Base-by-base conservation (phyloP, 2,888 invertebrate genomes). In the Dromius quadrimaculatus region DNA sequence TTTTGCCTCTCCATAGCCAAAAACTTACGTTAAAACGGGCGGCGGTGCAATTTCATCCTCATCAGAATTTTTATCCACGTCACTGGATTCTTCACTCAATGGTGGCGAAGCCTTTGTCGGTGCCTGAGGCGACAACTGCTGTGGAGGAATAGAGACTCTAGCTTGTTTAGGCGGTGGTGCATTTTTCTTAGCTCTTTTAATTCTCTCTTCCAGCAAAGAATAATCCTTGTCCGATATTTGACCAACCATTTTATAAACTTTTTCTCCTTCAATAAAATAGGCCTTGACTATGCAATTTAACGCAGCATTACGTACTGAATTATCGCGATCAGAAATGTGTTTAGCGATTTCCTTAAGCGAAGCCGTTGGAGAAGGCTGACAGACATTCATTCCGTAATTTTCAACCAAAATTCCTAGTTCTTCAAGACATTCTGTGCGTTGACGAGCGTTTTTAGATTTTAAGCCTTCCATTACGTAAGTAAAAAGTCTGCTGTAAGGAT, bases 261-360 rank as follows among this genome's bases (percentile, higher is more conserved):
- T 91, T 77, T 98, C 98, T 0, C 97, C 97, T 73, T 95, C 92
- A 28, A 95, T 86, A 82, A 92, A 92, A 83, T 94, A 97, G 0
- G 94, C 97, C 75, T 92, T 90, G 0, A 97, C 93, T 65, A 97
- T 89, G 77, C 95, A 94, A 85, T 98, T 98, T 61, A 99, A 87
- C 0, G 98, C 97, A 0, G 97, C 97, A 79, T 94, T 97, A 50
- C 99, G 87, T 41, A 99, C 98, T 1, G 93, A 90, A 83, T 97
- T 97, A 82, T 99, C 98, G 20, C 97, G 85, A 84, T 99, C 98
- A 0, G 95, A 93, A 78, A 99, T 98, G 81, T 97, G 97, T 41
- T 92, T 90, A 0, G 97, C 97, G 13, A 99, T 89, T 83, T 95
- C 93, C 80, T 93, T 93, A 1, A 98, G 83, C 0, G 97, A 92